Conservation (phyloP, 2,113 vertebrate species). For the Nothobranchius furzeri region DNA sequence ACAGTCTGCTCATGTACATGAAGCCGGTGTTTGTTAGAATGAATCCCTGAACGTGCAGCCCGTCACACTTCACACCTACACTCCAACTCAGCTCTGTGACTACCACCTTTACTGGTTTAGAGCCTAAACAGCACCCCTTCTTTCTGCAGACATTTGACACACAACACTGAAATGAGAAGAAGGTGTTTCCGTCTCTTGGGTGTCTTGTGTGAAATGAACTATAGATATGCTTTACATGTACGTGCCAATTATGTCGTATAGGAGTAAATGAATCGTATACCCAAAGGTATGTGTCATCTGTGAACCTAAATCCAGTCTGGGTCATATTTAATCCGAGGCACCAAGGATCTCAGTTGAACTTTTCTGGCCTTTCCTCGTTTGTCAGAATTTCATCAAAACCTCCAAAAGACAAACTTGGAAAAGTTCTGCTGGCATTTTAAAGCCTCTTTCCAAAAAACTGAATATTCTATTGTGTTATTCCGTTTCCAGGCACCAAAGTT, state of each 20-base stretch:
- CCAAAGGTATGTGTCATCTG: background rate
- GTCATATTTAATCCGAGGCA: background rate
- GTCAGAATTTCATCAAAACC: background rate
- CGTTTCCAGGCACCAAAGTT: slow-evolving; percentile 67
- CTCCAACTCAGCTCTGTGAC: background rate
- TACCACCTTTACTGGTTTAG: background rate
- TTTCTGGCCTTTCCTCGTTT: slow-evolving; percentile 8
- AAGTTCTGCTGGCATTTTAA: background rate
- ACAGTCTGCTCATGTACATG: too few species aligned
- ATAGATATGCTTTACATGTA: background rate
- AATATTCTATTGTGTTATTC: slow-evolving; percentile 4
- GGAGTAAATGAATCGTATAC: background rate
- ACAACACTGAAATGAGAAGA: background rate
- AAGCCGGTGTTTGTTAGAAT: too few species aligned
- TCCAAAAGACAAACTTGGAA: background rate
- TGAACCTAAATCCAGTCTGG: background rate
- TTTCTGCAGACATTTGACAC: background rate
- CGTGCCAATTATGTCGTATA: background rate
- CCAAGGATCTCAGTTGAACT: background rate
- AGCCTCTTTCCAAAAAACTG: too few species aligned
- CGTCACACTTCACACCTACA: background rate
- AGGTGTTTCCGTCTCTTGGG: background rate
- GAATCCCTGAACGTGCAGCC: too few species aligned
- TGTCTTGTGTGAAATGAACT: background rate
- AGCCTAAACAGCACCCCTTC: background rate